These are phyloP conservation scores for Empis livida DNA, from an alignment of 2,888 invertebrate genomes.

Conservation along the genomic window DNA sequence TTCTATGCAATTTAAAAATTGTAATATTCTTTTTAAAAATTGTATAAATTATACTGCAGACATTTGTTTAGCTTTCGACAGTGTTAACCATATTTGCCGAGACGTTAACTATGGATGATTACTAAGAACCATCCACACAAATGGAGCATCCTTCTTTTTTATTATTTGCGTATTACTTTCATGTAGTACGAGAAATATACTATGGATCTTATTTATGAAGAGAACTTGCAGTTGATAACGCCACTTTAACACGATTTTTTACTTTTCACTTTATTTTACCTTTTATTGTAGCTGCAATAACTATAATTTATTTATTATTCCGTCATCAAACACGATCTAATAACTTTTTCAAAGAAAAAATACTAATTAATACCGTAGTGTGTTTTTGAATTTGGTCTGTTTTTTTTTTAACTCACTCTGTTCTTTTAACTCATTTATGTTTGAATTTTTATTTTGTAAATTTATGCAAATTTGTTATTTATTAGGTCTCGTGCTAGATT, in stretches of 20 bases:
- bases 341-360: too few relatives aligned
- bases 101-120: slow-evolving; percentile 58
- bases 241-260: slow-evolving; percentile 61
- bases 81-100: slow-evolving; percentile 54
- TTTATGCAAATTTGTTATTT: too few relatives aligned
- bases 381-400: too few relatives aligned
- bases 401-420: too few relatives aligned
- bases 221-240: slow-evolving; percentile 59
- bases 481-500: too few relatives aligned
- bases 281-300: slow-evolving; percentile 48
- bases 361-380: too few relatives aligned
- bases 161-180: slow-evolving; percentile 55
- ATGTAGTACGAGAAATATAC: slow-evolving; percentile 53
- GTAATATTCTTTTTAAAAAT: too few relatives aligned
- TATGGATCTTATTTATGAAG: slow-evolving; percentile 50
- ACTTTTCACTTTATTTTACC: slow-evolving; percentile 60
- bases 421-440: too few relatives aligned
- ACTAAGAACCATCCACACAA: slow-evolving; percentile 52
- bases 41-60: slow-evolving; percentile 54
- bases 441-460: too few relatives aligned
- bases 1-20: too few relatives aligned
- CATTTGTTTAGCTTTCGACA: slow-evolving; percentile 49
- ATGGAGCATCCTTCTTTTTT: slow-evolving; percentile 61
- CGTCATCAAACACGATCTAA: slow-evolving; percentile 55
- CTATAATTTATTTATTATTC: slow-evolving; percentile 50